These are phyloP conservation scores for Melanchra persicariae DNA, from an alignment of 2,888 invertebrate species.

Conservation along the genomic window DNA sequence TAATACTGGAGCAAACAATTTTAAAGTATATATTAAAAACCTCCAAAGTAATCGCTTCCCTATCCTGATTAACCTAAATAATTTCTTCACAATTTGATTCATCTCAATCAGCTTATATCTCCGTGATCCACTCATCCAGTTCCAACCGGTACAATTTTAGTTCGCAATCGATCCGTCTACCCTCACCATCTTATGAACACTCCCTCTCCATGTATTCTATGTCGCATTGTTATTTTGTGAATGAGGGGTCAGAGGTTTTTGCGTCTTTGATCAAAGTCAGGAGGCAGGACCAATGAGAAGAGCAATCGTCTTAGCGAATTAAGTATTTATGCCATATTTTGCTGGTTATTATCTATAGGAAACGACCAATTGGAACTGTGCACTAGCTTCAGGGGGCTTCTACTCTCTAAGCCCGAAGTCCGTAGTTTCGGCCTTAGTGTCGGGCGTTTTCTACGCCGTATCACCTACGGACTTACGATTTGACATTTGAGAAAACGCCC, in stretches of 20 bases:
- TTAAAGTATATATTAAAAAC: too few species aligned
- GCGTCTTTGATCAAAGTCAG: not conserved
- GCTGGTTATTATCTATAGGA: too few species aligned
- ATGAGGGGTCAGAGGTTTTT: not conserved
- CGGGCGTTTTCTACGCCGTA: too few species aligned
- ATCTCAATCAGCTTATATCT: not conserved
- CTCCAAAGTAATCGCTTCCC: too few species aligned
- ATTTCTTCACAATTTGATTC: not conserved
- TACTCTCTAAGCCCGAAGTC: too few species aligned
- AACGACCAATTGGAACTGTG: too few species aligned
- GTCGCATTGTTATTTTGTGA: not conserved
- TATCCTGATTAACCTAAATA: not conserved
- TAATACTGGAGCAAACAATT: too few species aligned
- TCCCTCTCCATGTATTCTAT: not conserved
- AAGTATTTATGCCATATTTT: too few species aligned
- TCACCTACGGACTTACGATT: too few species aligned
- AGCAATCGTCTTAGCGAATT: not conserved
- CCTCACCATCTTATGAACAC: conserved; percentile 22
- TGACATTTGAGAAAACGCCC: too few species aligned
- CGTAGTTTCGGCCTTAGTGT: too few species aligned
- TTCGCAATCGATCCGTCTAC: conserved; percentile 69
- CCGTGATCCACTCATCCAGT: not conserved
- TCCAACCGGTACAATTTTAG: conserved; percentile 68
- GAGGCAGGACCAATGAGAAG: not conserved
- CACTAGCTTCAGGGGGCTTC: too few species aligned